phyloP scores from a whole-genome alignment of 2,888 invertebrate species.

The Eupeodes luniger region DNA sequence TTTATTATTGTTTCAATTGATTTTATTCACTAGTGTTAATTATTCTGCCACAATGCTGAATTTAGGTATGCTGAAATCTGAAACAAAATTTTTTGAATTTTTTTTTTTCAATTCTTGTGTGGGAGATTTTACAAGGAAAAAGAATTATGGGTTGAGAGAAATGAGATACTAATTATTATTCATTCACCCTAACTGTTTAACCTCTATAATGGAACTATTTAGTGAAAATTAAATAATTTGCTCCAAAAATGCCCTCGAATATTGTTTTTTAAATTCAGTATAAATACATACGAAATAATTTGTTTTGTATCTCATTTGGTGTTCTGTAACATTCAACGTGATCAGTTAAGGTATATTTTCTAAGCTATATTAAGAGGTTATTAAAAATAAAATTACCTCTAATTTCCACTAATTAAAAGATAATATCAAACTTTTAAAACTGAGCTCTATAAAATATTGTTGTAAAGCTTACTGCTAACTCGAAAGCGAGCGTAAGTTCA shows the following conservation, averaged over 20 bases:
- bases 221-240: neutral
- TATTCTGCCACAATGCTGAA: neutral
- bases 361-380: no score
- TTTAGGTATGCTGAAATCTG: neutral
- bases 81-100: neutral
- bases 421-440: no score
- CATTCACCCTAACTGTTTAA: neutral
- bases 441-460: no score
- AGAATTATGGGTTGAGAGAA: no score
- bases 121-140: neutral
- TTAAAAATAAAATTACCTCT: no score
- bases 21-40: slow-evolving; percentile 13
- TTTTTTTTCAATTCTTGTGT: neutral
- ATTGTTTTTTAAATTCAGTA: no score
- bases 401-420: no score
- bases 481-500: no score
- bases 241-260: neutral
- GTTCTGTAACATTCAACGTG: no score
- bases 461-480: no score
- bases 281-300: neutral
- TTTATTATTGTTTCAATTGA: slow-evolving; percentile 8
- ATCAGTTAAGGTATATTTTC: no score
- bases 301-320: no score
- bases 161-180: neutral
- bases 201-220: neutral